Conservation (phyloP, 2,888 invertebrate genomes). For the Tetheella fluctuosa region DNA sequence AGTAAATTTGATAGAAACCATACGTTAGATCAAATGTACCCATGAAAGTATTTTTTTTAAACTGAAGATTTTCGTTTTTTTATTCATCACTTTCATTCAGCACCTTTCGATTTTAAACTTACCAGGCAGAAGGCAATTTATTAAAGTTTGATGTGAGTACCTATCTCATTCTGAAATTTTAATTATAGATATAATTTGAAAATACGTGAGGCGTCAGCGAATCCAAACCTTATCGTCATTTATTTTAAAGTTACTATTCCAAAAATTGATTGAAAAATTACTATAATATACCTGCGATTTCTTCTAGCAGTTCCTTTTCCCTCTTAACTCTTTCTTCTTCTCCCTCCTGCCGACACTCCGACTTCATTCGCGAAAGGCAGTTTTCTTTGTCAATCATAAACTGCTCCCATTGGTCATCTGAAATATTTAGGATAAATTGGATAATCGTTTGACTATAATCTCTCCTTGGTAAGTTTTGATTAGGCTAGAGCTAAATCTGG, state of each 20-base stretch:
- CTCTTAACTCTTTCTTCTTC: slow-evolving; percentile 77
- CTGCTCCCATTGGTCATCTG: slow-evolving; percentile 87
- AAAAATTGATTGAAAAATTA: neutral
- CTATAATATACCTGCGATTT: slow-evolving; percentile 64
- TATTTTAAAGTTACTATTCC: no score
- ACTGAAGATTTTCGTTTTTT: no score
- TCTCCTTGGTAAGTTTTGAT: neutral
- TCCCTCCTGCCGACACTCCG: slow-evolving; percentile 83
- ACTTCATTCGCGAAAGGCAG: slow-evolving; percentile 84
- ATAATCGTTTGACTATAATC: neutral
- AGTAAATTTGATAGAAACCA: slow-evolving; percentile 15
- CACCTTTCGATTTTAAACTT: no score
- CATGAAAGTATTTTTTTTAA: no score
- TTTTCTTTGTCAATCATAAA: slow-evolving; percentile 86
- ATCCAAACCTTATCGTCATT: no score
- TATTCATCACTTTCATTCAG: no score
- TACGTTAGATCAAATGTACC: slow-evolving; percentile 25
- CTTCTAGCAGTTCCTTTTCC: slow-evolving; percentile 74
- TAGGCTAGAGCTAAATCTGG: no score
- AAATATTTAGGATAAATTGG: slow-evolving; percentile 26
- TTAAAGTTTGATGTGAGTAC: no score
- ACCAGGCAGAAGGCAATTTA: no score
- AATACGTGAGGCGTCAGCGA: no score
- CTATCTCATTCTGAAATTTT: no score
- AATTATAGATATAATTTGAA: no score